A percentile compares a stretch with the other conserved stretches of the same genome.
phyloP scores from a whole-genome alignment of 2,797 vertebrate species.

The Xerus rutilus region DNA sequence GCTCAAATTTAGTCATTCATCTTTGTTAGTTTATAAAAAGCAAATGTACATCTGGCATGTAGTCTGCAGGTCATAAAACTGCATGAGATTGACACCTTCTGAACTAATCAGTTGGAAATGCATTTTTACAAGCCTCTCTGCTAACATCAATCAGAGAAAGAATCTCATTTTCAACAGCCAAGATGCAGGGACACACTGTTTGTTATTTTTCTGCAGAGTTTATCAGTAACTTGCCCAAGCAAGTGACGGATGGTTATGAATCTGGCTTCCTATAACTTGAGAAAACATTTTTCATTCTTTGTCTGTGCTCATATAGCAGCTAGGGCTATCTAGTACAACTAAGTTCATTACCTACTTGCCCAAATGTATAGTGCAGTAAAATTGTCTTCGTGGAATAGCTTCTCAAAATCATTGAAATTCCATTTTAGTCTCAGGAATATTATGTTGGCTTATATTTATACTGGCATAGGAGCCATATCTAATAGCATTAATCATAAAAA shows the following conservation, averaged over 20 bases:
- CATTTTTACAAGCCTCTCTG: slow-evolving; percentile 91
- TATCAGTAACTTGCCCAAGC: slow-evolving; percentile 90
- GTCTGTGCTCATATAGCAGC: slow-evolving; percentile 80
- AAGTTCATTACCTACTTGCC: slow-evolving; percentile 81
- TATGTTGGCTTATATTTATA: slow-evolving; percentile 65
- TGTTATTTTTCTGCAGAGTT: slow-evolving; percentile 91
- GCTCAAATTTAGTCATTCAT: slow-evolving; percentile 89
- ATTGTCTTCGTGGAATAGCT: slow-evolving; percentile 78
- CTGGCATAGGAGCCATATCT: slow-evolving; percentile 66
- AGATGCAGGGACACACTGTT: slow-evolving; percentile 88
- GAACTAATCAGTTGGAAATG: slow-evolving; percentile 93
- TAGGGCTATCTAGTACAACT: slow-evolving; percentile 82
- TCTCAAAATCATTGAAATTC: slow-evolving; percentile 81
- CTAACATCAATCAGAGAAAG: slow-evolving; percentile 91
- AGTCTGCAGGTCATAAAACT: slow-evolving; percentile 91
- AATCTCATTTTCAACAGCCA: slow-evolving; percentile 91
- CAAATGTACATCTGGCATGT: slow-evolving; percentile 89
- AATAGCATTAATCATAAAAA: slow-evolving; percentile 73
- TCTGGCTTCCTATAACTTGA: slow-evolving; percentile 87
- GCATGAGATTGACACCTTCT: slow-evolving; percentile 90
- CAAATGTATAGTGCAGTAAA: slow-evolving; percentile 75
- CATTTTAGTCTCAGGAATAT: slow-evolving; percentile 73
- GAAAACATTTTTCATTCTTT: slow-evolving; percentile 89
- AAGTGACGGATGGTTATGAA: slow-evolving; percentile 91
- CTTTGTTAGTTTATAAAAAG: slow-evolving; percentile 94